phyloP scores from a whole-genome alignment of 1,140 invertebrate genomes.

The Lepeophtheirus salmonis region DNA sequence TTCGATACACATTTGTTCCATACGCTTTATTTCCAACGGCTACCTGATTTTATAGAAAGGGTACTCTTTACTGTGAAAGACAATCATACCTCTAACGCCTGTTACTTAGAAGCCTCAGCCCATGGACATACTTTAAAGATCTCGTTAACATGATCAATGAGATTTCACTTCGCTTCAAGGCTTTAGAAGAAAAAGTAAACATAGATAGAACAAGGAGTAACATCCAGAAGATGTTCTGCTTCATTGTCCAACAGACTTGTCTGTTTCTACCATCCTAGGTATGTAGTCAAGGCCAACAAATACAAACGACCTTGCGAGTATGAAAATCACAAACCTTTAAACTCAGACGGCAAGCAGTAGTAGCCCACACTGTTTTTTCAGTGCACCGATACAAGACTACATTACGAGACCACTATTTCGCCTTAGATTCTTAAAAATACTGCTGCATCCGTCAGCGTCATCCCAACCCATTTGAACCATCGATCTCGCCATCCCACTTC shows the following conservation, averaged over 20 bases:
- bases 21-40: neutral
- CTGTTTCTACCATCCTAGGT: neutral
- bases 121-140: neutral
- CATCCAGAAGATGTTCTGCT: neutral
- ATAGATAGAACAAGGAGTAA: too few species aligned
- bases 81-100: neutral
- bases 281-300: neutral
- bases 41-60: neutral
- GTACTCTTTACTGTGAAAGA: neutral
- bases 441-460: too few species aligned
- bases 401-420: neutral
- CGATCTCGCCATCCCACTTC: neutral
- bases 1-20: neutral
- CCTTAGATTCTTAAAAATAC: neutral
- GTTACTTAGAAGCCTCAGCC: neutral
- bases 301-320: neutral
- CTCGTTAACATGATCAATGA: neutral
- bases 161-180: neutral
- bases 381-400: neutral
- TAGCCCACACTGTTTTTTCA: neutral
- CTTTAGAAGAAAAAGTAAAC: too few species aligned
- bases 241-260: neutral
- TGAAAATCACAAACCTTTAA: neutral
- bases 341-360: neutral
- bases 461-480: neutral